Evolutionary conservation across 2,797 vertebrate species (phyloP).

Genomic region (Cephalopachus bancanus): DNA sequence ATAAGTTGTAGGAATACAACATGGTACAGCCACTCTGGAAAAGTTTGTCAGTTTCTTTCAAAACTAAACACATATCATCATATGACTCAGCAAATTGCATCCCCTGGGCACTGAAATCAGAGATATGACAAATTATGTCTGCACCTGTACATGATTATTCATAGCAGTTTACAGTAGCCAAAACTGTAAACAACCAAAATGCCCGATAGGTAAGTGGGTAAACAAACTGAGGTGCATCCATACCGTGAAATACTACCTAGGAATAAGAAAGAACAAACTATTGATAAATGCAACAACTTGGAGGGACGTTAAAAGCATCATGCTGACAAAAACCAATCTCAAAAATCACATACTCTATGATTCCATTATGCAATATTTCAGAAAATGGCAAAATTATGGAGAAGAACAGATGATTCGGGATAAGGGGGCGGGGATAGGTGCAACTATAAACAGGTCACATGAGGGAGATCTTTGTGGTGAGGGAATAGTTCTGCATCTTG

Average conservation of each 20-base stretch:
- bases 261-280: conserved; percentile 54
- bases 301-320: background rate
- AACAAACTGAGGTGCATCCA: background rate
- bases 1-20: conserved; percentile 41
- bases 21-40: background rate
- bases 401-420: conserved; percentile 23
- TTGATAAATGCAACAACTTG: conserved; percentile 7
- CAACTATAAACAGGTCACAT: background rate
- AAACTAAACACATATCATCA: conserved; percentile 57
- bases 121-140: background rate
- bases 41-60: conserved; percentile 46
- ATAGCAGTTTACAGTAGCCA: background rate
- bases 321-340: conserved; percentile 7
- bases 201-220: background rate
- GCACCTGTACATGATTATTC: background rate
- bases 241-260: background rate
- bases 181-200: conserved; percentile 45
- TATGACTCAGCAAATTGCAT: background rate
- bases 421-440: background rate
- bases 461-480: conserved; percentile 9
- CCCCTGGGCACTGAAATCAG: conserved; percentile 32
- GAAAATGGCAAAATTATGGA: conserved; percentile 45
- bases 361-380: conserved; percentile 1
- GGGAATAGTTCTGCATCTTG: conserved; percentile 9
- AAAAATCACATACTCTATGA: conserved; percentile 35